Evolutionary conservation across 2,797 vertebrate genomes (phyloP).

Genomic region (Sphenopsis melanotis): DNA sequence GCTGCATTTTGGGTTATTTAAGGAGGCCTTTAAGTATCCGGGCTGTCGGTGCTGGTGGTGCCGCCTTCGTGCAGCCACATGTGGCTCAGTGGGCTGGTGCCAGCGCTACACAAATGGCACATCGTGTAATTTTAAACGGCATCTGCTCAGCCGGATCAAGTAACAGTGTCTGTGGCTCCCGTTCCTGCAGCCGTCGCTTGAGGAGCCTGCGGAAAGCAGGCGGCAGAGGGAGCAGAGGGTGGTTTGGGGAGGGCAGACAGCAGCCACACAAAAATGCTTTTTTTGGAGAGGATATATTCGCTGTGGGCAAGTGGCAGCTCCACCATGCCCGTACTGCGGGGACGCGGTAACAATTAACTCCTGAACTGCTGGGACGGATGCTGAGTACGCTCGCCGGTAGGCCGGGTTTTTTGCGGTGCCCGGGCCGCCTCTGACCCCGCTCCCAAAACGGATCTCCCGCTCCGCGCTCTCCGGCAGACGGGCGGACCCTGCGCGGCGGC

Average conservation of each 20-base stretch:
- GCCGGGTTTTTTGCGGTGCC: rapidly evolving
- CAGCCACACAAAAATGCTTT: neutral
- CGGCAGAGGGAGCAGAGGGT: neutral
- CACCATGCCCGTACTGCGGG: neutral
- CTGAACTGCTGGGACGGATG: rapidly evolving
- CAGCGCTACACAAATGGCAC: neutral
- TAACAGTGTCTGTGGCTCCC: neutral
- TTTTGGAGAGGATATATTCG: rapidly evolving
- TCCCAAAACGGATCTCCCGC: rapidly evolving
- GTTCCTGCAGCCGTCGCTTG: neutral
- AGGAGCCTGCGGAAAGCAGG: neutral
- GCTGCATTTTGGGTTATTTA: neutral
- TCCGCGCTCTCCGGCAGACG: rapidly evolving
- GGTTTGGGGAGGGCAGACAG: neutral
- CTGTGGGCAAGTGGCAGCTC: neutral
- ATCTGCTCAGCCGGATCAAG: neutral
- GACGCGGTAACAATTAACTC: neutral
- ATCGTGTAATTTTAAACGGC: neutral
- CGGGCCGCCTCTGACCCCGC: rapidly evolving
- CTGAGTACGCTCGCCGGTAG: rapidly evolving
- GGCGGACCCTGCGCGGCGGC: neutral
- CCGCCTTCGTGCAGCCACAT: neutral
- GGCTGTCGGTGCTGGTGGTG: neutral
- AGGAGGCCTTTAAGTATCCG: rapidly evolving
- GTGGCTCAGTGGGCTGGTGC: neutral